A percentile compares a stretch with the other conserved stretches of the same genome.
phyloP scores from a whole-genome alignment of 1,140 invertebrate species.

The Macrobrachium rosenbergii region DNA sequence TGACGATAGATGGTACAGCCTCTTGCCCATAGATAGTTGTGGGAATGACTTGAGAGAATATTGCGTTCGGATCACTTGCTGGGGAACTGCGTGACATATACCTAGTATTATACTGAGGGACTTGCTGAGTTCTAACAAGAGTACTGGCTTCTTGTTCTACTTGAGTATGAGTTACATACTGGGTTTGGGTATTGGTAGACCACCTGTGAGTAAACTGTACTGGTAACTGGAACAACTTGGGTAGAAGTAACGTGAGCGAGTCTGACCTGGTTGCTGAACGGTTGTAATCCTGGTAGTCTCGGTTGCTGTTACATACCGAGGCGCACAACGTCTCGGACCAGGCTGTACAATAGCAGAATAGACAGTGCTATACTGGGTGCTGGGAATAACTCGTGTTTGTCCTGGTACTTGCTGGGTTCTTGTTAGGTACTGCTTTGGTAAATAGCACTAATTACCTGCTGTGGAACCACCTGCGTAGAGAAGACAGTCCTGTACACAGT shows the following conservation, averaged over 20 bases:
- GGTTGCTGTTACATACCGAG: slow-evolving; percentile 21
- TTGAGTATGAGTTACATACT: slow-evolving; percentile 48
- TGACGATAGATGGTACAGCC: slow-evolving; percentile 24
- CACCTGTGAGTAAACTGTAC: slow-evolving; percentile 41
- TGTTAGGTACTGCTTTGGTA: slow-evolving; percentile 49
- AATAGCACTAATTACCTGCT: slow-evolving; percentile 52
- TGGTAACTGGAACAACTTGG: slow-evolving; percentile 46
- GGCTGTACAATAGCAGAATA: slow-evolving; percentile 45
- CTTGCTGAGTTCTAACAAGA: slow-evolving; percentile 40
- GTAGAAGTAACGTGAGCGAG: slow-evolving; percentile 39
- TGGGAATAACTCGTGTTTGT: slow-evolving; percentile 36
- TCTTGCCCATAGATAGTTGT: slow-evolving; percentile 44
- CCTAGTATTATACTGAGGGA: slow-evolving; percentile 47
- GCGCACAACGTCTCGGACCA: slow-evolving; percentile 28
- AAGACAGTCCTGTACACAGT: slow-evolving; percentile 43
- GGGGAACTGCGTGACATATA: slow-evolving; percentile 35
- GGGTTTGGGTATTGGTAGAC: slow-evolving; percentile 57
- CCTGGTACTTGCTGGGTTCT: slow-evolving; percentile 50
- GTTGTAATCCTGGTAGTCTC: slow-evolving; percentile 20
- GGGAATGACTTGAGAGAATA: slow-evolving; percentile 52
- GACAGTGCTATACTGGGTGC: slow-evolving; percentile 51
- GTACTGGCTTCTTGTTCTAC: slow-evolving; percentile 44
- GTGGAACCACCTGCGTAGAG: slow-evolving; percentile 52
- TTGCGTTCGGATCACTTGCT: slow-evolving; percentile 43
- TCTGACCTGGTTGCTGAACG: slow-evolving; percentile 44